Evolutionary conservation across 2,113 vertebrate species (phyloP).

Genomic region (Mionectes macconnelli): DNA sequence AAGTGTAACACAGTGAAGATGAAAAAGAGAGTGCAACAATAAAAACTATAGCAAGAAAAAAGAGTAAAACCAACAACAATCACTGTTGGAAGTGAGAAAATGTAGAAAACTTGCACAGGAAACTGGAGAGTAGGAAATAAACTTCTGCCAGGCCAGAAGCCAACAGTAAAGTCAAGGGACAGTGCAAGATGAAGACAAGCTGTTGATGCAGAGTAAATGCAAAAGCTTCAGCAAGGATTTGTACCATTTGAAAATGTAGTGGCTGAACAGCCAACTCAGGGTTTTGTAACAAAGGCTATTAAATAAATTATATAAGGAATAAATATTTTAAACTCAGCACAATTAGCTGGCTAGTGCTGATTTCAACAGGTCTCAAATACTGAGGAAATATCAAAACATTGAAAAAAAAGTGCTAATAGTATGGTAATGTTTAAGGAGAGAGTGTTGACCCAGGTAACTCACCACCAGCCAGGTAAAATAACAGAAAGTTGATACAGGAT

Average conservation of each 20-base stretch:
- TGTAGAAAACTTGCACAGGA: not conserved
- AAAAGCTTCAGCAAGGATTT: not conserved
- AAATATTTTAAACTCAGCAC: not conserved
- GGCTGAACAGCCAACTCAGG: not conserved
- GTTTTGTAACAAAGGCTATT: not conserved
- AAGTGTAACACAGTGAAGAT: not conserved
- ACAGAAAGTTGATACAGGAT: slow-evolving; percentile 43
- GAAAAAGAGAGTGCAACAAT: not conserved
- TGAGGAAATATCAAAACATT: not conserved
- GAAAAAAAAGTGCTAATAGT: not conserved
- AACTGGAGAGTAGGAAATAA: not conserved
- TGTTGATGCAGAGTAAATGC: not conserved
- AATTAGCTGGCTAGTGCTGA: not conserved
- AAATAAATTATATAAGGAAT: not conserved
- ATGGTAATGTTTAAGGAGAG: not conserved
- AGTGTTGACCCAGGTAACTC: not conserved
- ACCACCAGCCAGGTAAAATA: not conserved
- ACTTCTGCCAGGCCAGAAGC: not conserved
- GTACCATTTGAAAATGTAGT: not conserved
- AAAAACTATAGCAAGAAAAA: not conserved
- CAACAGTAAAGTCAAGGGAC: not conserved
- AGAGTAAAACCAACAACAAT: not conserved
- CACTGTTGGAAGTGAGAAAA: not conserved
- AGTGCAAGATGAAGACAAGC: not conserved
- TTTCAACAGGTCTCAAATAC: not conserved